Conservation (phyloP, 37 sponge, comb jelly and placozoan species). For the Haliclona indistincta region DNA sequence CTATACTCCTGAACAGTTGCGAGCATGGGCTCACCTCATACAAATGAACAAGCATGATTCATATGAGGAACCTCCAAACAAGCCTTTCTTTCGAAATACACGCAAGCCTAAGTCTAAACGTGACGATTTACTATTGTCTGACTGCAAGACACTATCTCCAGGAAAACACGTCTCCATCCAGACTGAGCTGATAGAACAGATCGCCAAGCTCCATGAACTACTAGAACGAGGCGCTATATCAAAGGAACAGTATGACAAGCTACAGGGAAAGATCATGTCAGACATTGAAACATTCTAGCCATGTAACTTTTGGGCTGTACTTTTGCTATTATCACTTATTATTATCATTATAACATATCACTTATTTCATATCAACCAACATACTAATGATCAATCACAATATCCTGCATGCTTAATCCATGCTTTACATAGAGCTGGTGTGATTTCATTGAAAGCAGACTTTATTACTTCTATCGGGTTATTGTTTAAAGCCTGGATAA, state of each 20-base stretch:
- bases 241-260: conserved; percentile 3
- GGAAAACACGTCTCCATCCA: too few species aligned
- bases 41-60: conserved; percentile 39
- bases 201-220: conserved; percentile 9
- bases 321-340: too few species aligned
- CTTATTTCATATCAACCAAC: not conserved
- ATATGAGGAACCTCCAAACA: conserved; percentile 43
- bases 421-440: not conserved
- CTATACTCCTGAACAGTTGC: conserved; percentile 28
- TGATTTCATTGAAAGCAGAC: conserved; percentile 5
- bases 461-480: not conserved
- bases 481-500: conserved; percentile 9
- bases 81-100: conserved; percentile 37
- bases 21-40: conserved; percentile 58
- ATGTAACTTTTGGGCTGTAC: not conserved
- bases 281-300: not conserved
- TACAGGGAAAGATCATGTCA: conserved; percentile 12
- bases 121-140: not conserved
- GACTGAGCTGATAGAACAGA: not conserved
- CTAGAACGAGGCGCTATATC: conserved; percentile 20
- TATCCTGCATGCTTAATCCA: conserved; percentile 24
- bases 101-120: not conserved
- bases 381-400: not conserved
- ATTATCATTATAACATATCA: not conserved
- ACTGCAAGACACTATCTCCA: not conserved